Percentiles rank a stretch among this genome's conserved stretches.
Conservation (phyloP, 2,888 invertebrate genomes). For the Penaeus monodon region DNA sequence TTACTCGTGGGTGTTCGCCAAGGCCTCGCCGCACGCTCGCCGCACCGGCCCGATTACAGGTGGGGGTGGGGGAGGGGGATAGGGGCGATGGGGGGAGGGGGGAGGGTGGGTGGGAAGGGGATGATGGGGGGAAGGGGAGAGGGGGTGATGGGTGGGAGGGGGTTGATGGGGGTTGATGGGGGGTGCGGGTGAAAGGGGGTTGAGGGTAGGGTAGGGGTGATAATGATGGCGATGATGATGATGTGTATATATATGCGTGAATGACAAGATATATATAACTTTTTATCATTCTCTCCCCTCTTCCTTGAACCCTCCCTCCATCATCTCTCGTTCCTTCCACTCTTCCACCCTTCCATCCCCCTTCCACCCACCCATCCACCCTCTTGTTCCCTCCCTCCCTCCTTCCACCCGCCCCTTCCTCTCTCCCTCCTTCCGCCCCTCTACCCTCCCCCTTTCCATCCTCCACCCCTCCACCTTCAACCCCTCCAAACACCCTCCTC, state of each 20-base stretch:
- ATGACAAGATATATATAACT: neutral
- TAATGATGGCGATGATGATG: too few species aligned
- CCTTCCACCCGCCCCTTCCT: neutral
- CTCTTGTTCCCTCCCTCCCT: neutral
- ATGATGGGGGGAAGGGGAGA: neutral
- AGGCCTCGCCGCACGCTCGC: conserved; percentile 51
- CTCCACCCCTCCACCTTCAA: neutral
- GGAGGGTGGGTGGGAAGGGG: too few species aligned
- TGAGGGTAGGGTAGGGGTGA: too few species aligned
- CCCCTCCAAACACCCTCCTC: neutral
- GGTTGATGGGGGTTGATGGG: neutral
- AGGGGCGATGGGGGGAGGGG: too few species aligned
- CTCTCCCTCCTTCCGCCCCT: neutral
- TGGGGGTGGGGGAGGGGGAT: neutral
- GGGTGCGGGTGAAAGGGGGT: too few species aligned
- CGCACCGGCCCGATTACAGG: conserved; percentile 62
- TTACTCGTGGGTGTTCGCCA: conserved; percentile 52
- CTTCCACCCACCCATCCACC: neutral
- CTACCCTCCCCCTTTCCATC: too few species aligned
- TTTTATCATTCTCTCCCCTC: neutral
- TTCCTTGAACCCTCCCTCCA: too few species aligned
- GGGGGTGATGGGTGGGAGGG: neutral
- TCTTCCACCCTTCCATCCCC: neutral
- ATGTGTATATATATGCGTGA: too few species aligned
- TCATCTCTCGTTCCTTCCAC: neutral